A percentile compares a stretch with the other conserved stretches of the same genome.
phyloP scores from a whole-genome alignment of 2,797 vertebrate genomes.

The Synaphobranchus kaupii region DNA sequence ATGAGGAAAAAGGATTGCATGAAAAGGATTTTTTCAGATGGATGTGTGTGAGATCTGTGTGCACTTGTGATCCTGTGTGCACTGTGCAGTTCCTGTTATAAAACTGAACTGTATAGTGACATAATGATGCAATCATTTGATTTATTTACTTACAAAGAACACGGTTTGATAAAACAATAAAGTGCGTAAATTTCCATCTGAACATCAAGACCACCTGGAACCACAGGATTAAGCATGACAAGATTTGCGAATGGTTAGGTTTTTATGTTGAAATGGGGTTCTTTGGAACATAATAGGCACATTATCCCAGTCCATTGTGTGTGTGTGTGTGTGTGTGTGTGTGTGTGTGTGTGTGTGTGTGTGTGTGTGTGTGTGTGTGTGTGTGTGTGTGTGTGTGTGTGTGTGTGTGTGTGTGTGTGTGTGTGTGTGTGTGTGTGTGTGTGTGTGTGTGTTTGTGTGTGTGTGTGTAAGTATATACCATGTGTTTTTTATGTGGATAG shows the following conservation, averaged over 20 bases:
- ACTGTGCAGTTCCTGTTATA: background rate
- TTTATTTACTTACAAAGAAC: conserved; percentile 68
- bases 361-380: no score
- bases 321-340: no score
- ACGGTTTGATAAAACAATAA: conserved; percentile 64
- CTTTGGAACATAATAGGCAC: conserved; percentile 44
- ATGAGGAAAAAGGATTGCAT: background rate
- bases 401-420: no score
- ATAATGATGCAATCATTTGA: conserved; percentile 42
- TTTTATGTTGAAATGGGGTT: background rate
- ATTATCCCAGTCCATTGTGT: conserved; percentile 13
- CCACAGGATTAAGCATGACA: background rate
- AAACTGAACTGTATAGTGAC: background rate
- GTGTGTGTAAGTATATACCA: no score
- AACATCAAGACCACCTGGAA: background rate
- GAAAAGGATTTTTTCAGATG: background rate
- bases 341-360: no score
- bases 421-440: no score
- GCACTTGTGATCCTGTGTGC: no score
- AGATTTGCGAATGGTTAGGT: background rate
- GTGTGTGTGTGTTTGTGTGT: no score
- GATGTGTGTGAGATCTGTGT: background rate
- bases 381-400: no score
- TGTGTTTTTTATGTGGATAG: no score
- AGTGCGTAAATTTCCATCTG: conserved; percentile 61